phyloP scores from a whole-genome alignment of 2,797 vertebrate genomes.

The Poliocrania exsul region DNA sequence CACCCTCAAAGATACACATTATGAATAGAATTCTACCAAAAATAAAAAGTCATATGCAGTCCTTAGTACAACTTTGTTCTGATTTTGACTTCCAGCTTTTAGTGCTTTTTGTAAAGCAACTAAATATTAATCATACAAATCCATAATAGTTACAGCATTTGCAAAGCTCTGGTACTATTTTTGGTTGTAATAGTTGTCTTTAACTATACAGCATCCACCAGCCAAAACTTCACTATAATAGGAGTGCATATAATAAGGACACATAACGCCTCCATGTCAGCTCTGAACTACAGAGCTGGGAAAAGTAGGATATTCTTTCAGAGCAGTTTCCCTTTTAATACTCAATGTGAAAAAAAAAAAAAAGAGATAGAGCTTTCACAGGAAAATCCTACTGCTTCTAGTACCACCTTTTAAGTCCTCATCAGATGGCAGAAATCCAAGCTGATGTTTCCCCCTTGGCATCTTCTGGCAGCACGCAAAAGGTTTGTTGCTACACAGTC shows the following conservation, averaged over 20 bases:
- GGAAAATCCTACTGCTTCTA: not conserved
- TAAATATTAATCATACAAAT: slow-evolving; percentile 15
- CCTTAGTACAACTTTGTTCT: not conserved
- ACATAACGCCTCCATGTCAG: not conserved
- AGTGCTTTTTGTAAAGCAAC: not conserved
- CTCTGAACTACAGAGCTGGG: not conserved
- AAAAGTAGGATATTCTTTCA: not conserved
- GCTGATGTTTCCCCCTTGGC: not conserved
- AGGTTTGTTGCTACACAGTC: not conserved
- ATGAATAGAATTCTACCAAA: not conserved
- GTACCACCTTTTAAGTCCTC: not conserved
- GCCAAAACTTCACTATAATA: slow-evolving; percentile 7
- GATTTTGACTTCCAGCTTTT: not conserved
- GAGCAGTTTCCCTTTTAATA: not conserved
- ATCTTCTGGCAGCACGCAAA: not conserved
- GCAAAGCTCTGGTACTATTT: slow-evolving; percentile 21
- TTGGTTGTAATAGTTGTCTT: not conserved
- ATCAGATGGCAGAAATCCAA: not conserved
- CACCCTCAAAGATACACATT: not conserved
- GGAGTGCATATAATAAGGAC: not conserved
- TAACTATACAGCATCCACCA: not conserved
- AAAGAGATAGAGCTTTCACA: not conserved
- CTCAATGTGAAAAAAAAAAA: not conserved
- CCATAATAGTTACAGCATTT: not conserved
- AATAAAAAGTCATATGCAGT: not conserved